These are phyloP conservation scores for Drosophila santomea DNA, from an alignment of 1,140 invertebrate species.

Conservation along the genomic window DNA sequence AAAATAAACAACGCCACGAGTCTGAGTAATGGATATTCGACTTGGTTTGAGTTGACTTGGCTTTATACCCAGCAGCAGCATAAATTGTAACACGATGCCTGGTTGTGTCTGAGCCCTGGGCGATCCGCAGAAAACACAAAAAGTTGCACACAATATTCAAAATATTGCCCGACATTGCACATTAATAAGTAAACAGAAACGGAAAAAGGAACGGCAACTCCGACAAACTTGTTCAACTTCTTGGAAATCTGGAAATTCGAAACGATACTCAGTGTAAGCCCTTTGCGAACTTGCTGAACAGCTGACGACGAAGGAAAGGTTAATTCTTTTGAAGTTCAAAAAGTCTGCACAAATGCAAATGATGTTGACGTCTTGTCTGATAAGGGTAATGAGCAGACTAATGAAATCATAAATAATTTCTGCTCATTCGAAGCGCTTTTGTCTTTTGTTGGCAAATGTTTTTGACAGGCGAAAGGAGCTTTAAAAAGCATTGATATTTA, in stretches of 20 bases:
- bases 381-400: conserved; percentile 43
- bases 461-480: conserved; percentile 17
- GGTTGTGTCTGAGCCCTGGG: conserved; percentile 22
- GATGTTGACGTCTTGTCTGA: conserved; percentile 22
- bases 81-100: conserved; percentile 42
- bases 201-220: conserved; percentile 14
- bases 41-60: conserved; percentile 1
- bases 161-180: conserved; percentile 72
- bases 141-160: conserved; percentile 63
- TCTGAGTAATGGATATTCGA: conserved; percentile 25
- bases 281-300: conserved; percentile 11
- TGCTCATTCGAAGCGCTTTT: conserved; percentile 15
- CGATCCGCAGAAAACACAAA: conserved; percentile 13
- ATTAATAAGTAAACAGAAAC: conserved; percentile 56
- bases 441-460: conserved; percentile 10
- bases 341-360: conserved; percentile 1
- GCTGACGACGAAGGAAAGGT: conserved; percentile 26
- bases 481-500: conserved; percentile 6
- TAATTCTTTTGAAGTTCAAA: conserved; percentile 35
- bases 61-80: conserved; percentile 28
- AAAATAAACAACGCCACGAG: conserved; percentile 8
- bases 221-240: conserved; percentile 17
- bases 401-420: conserved; percentile 46
- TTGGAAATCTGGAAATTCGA: conserved; percentile 31
- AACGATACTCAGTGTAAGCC: conserved; percentile 20